phyloP scores from a whole-genome alignment of 2,888 invertebrate genomes.

The Galerucella nymphaeae region DNA sequence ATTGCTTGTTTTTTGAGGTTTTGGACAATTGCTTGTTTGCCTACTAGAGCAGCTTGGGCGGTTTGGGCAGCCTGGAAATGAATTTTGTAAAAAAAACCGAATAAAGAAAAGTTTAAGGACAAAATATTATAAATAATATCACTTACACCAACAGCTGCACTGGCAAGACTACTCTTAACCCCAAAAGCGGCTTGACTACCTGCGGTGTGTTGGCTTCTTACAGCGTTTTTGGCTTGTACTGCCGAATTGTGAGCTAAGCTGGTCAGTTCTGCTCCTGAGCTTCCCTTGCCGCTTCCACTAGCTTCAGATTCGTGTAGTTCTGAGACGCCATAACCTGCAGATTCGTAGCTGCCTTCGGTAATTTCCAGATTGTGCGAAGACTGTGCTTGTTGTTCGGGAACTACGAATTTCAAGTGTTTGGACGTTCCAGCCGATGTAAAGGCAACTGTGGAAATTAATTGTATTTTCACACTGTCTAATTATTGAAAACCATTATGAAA shows the following conservation, averaged over 20 bases:
- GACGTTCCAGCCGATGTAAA: constrained; percentile 41
- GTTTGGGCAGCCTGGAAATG: constrained; percentile 70
- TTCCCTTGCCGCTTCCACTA: constrained; percentile 22
- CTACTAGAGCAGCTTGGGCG: constrained; percentile 72
- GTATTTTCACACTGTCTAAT: too few relatives aligned
- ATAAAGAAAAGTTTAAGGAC: neutral
- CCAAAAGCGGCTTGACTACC: constrained; percentile 80
- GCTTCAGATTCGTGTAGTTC: constrained; percentile 14
- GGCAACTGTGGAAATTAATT: constrained; percentile 36
- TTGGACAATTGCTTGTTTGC: constrained; percentile 66
- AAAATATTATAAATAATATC: neutral
- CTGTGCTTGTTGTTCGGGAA: constrained; percentile 49
- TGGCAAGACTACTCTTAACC: constrained; percentile 78
- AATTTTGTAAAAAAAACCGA: neutral
- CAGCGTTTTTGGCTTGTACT: constrained; percentile 77
- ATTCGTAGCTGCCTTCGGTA: constrained; percentile 34
- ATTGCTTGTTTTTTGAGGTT: constrained; percentile 75
- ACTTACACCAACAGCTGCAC: constrained; percentile 70
- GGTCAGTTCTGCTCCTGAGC: constrained; percentile 72
- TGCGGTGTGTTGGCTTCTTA: constrained; percentile 75
- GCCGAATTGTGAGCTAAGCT: constrained; percentile 77
- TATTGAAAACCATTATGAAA: too few relatives aligned
- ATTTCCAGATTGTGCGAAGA: constrained; percentile 28
- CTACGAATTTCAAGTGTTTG: constrained; percentile 42
- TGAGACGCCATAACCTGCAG: constrained; percentile 28